Evolutionary conservation across 2,888 invertebrate species (phyloP), one percentile per base, ranked within the genome.

Genomic region (Watsonalla binaria): DNA sequence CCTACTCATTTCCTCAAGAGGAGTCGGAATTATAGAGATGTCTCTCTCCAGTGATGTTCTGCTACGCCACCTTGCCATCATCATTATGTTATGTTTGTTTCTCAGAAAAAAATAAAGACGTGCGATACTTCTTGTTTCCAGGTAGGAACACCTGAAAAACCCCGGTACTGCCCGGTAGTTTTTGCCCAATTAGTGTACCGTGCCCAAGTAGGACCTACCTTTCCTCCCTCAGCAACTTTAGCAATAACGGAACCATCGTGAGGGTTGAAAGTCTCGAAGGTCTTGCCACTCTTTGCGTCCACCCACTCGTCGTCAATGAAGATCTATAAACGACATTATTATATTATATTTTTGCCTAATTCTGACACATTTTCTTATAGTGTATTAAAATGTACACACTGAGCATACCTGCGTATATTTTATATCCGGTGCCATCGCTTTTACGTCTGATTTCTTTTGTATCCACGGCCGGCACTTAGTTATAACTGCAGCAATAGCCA

Each of bases 181-280:
- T 2, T 24, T 2, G 24, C 24, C 4, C 4, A n/a, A 24, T 24
- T 24, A 24, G 24, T 24, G 24, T 24, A 24, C 1, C 7, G 8
- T 42, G 5, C 9, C 7, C 7, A 39, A n/a, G 49, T 13, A 24
- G 14, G 46, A 46, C 60, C 60, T 83, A 95, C 95, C 92, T 95
- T 95, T 74, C 95, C 95, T 51, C 94, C 97, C 86, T 97, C 97
- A 46, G 96, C 92, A 11, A 97, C 93, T 68, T 94, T 92, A 24
- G 92, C 86, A 55, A 96, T 95, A 59, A 92, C 92, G 67, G 93
- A 88, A 46, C 93, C 95, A 59, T 93, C 95, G 6, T 94, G 84
- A n/a, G 97, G 97, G 78, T 96, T 96, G 58, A 94, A 75, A 0
- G 95, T 95, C 34, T 93, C 84, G 78, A 97, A 98, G 1, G 93